Base-by-base conservation (phyloP, 2,888 invertebrate genomes). In the Ashinkailepas kermadecensis region DNA sequence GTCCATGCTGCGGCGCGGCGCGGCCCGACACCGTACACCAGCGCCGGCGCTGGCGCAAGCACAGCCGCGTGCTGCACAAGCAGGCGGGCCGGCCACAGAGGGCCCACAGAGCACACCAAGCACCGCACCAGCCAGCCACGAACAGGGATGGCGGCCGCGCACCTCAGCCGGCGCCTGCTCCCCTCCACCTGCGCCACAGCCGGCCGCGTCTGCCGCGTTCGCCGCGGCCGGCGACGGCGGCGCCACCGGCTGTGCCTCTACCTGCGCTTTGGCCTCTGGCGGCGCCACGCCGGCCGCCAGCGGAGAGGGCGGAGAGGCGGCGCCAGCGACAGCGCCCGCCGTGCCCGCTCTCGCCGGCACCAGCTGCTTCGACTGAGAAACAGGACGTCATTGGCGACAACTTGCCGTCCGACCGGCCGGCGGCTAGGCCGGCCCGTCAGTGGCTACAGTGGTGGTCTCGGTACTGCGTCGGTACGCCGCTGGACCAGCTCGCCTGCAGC, bases 181-280 rank as follows among this genome's bases (percentile, higher is more conserved):
- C 74, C 74, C 74, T 54, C 21, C 74, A 74, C 74, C 74, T 56
- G 54, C 65, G 65, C 65, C 65, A n/a, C 64, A 64, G 64, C 64
- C n/a, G 67, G 67, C 23, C 23, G 67, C 67, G 4, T 23, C 67
- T 12, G 23, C 67, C 10, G 23, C 23, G 11, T 39, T 3, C 39
- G 4, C 39, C 39, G 15, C 59, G 39, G 23, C 70, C 67, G 23
- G 67, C n/a, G 67, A 25, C 67, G 54, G 70, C 70, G 70, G 70
- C 70, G 70, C 18, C 70, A 54, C 8, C 54, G 18, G 21, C 54
- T 21, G 18, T 0, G 74, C 54, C 25, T 70, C 70, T 70, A 70
- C 70, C 70, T 70, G 70, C 39, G 70, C 39, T 25, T 13, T 8
- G 67, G 64, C 64, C 64, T 10, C 25, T n/a, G 67, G 0, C 67